Base-by-base conservation (phyloP, 2,888 invertebrate genomes). In the Xanthostigma xanthostigma region DNA sequence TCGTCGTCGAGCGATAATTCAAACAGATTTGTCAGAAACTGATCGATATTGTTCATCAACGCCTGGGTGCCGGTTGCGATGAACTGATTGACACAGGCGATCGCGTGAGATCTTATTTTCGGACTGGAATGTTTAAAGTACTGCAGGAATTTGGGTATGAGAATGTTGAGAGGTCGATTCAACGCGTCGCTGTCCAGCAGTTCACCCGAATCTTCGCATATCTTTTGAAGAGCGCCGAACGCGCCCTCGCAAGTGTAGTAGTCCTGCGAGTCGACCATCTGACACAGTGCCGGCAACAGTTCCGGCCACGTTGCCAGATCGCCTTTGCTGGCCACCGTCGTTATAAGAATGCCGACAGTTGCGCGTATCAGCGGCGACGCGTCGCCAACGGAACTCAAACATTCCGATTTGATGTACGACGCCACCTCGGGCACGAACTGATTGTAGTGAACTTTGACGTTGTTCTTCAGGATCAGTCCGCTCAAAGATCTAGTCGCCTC, bases 381-480 rank as follows among this genome's bases (percentile, higher is more conserved):
- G 69, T 98, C 97, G 52, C 92, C 94, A 47, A 97, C 84, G 46
- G 93, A 89, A 55, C 82, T 81, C 56, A 97, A 70, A 68, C 95
- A 95, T 79, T 96, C 94, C 62, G 84, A 79, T 66, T 94, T 94
- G 56, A 98, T 91, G 64, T 92, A 94, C 62, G 86, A 81, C 34
- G 88, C 81, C 53, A 93, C 91, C 67, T 93, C 90, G 2, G 83
- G 79, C 55, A 91, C 79, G 65, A 96, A 84, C 62, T 81, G 85
- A 61, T 85, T 84, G 69, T 84, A 93, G 64, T 92, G 88, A 48
- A 87, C 81, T 63, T 89, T 84, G 48, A 98, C 88, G 71, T 97
- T 97, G 69, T 98, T 99, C 69, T 98, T 98, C 59, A 98, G 74
- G 60, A 99, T 91, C 54, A 99, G 75, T 54, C 96, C 97, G 71